phyloP scores from a whole-genome alignment of 35 echinoderm and acorn worm species.

The Patiria miniata region DNA sequence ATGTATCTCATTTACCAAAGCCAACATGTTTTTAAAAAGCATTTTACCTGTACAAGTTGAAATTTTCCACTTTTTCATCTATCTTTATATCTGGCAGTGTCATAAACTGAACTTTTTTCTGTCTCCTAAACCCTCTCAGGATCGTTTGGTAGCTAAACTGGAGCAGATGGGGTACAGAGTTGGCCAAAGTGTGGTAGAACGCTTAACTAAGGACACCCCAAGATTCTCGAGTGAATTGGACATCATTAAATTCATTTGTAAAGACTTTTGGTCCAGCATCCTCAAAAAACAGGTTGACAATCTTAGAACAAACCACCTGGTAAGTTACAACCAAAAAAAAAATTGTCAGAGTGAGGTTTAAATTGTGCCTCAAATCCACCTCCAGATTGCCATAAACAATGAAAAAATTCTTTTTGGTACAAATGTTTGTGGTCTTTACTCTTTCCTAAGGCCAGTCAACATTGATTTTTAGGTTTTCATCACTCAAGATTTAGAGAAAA shows the following conservation, averaged over 20 bases:
- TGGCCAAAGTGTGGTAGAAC: slow-evolving; percentile 86
- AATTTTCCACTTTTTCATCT: too few species aligned
- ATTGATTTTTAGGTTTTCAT: too few species aligned
- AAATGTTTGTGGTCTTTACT: too few species aligned
- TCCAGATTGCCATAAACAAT: too few species aligned
- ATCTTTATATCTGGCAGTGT: neutral
- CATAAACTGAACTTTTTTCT: neutral
- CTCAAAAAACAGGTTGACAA: slow-evolving; percentile 99
- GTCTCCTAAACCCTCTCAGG: slow-evolving; percentile 38
- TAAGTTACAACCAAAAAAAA: slow-evolving; percentile 24
- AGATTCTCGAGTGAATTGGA: slow-evolving; percentile 92
- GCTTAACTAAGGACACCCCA: slow-evolving; percentile 81
- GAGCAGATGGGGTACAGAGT: slow-evolving; percentile 94
- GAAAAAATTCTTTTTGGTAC: too few species aligned
- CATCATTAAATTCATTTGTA: slow-evolving; percentile 98
- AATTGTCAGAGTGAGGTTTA: too few species aligned
- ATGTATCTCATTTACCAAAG: too few species aligned
- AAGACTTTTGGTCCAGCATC: slow-evolving; percentile 89
- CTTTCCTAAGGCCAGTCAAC: too few species aligned
- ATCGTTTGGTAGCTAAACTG: slow-evolving; percentile 76
- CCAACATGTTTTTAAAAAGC: too few species aligned
- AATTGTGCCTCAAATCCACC: too few species aligned
- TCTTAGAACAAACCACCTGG: slow-evolving; percentile 96
- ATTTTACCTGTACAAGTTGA: too few species aligned
- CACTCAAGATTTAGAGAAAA: too few species aligned